Percentiles rank a stretch among this genome's conserved stretches.
These are phyloP conservation scores for Clitarchus hookeri DNA, from an alignment of 2,888 invertebrate species.

Conservation along the genomic window DNA sequence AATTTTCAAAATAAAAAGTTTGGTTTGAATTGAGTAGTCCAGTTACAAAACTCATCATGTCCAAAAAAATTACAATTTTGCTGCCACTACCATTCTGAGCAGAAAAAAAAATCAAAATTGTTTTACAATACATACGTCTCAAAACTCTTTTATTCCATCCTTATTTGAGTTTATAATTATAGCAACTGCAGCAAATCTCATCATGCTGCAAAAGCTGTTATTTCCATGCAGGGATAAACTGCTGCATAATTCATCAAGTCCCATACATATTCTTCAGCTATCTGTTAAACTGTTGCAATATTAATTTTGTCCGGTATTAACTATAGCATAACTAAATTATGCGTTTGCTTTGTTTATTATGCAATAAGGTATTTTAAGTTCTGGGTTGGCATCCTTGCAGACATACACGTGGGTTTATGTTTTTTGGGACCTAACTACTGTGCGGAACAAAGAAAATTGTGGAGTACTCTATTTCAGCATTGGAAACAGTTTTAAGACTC, in stretches of 20 bases:
- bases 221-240: background rate
- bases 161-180: background rate
- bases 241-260: constrained; percentile 1
- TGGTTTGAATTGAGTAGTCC: constrained; percentile 19
- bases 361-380: background rate
- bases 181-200: constrained; percentile 19
- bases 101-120: background rate
- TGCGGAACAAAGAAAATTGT: background rate
- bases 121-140: constrained; percentile 26
- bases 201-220: constrained; percentile 17
- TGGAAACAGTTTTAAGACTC: no score
- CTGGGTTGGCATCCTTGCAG: background rate
- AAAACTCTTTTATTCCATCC: background rate
- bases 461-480: background rate
- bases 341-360: no score
- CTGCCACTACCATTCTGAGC: background rate
- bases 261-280: background rate
- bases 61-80: background rate
- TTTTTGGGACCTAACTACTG: background rate
- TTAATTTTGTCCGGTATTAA: background rate
- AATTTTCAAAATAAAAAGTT: no score
- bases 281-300: constrained; percentile 19
- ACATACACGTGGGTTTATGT: background rate
- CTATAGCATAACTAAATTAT: no score
- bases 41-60: background rate